phyloP scores from a whole-genome alignment of 2,113 vertebrate genomes.

The Ictidomys tridecemlineatus region DNA sequence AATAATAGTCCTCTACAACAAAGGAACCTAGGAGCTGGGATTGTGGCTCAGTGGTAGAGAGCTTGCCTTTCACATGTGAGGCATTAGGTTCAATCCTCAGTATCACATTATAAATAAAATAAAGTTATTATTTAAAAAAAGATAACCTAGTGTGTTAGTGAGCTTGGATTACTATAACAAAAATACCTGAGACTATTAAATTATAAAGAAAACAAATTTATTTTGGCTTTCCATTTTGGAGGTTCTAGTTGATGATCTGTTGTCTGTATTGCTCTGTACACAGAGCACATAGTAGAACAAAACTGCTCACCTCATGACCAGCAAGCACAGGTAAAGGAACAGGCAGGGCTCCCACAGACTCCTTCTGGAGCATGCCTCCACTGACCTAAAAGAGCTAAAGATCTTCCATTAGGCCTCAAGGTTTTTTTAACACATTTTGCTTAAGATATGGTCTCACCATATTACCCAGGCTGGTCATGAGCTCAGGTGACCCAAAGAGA shows the following conservation, averaged over 20 bases:
- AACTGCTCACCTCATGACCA: too few relatives aligned
- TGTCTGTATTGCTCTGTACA: background rate
- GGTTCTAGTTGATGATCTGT: background rate
- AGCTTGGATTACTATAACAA: background rate
- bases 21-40: background rate
- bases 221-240: background rate
- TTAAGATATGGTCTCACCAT: background rate
- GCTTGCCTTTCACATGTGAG: too few relatives aligned
- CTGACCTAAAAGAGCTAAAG: too few relatives aligned
- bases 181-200: background rate
- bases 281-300: background rate
- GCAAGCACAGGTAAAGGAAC: too few relatives aligned
- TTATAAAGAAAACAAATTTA: background rate
- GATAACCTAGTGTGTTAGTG: background rate
- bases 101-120: too few relatives aligned
- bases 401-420: background rate
- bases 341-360: background rate
- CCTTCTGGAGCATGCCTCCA: too few relatives aligned
- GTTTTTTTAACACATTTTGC: background rate
- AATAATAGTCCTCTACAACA: background rate
- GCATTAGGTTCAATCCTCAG: too few relatives aligned
- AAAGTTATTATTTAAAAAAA: too few relatives aligned
- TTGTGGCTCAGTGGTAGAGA: too few relatives aligned
- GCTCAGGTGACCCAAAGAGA: background rate
- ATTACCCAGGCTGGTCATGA: background rate